Percentiles rank a stretch among this genome's conserved stretches.
phyloP scores from a whole-genome alignment of 2,113 vertebrate genomes.

The Corythoichthys intestinalis region DNA sequence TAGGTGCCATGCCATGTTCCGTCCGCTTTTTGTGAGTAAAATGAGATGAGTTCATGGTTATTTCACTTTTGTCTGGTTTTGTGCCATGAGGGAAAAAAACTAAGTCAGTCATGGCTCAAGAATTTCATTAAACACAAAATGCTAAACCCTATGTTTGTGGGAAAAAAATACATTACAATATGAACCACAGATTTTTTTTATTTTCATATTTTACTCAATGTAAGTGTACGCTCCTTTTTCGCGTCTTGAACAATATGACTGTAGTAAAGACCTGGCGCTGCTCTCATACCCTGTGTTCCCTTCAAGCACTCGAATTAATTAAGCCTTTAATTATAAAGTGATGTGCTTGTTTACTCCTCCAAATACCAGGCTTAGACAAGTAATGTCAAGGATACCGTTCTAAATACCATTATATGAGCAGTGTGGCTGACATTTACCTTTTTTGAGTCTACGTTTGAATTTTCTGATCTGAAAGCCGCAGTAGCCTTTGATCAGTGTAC shows the following conservation, averaged over 20 bases:
- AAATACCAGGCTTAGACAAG: slow-evolving; percentile 53
- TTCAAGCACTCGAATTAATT: slow-evolving; percentile 56
- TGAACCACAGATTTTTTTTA: no score
- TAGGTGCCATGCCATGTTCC: no score
- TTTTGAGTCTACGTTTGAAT: slow-evolving; percentile 15
- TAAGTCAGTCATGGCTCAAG: neutral
- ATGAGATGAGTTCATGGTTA: neutral
- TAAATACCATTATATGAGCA: slow-evolving; percentile 52
- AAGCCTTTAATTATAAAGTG: slow-evolving; percentile 51
- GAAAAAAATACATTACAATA: no score
- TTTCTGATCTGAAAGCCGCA: neutral
- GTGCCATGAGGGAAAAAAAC: neutral
- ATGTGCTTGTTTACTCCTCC: slow-evolving; percentile 55
- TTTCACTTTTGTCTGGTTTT: neutral
- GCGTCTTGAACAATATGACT: neutral
- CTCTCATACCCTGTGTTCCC: slow-evolving; percentile 26
- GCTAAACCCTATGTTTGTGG: no score
- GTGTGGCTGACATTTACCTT: slow-evolving; percentile 31
- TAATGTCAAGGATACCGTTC: slow-evolving; percentile 35
- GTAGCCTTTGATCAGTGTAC: neutral
- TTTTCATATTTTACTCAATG: neutral
- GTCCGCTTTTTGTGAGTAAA: no score
- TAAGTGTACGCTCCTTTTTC: neutral
- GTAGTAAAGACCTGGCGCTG: slow-evolving; percentile 21
- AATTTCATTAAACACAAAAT: neutral